These are phyloP conservation scores for Apamea crenata DNA, from an alignment of 2,888 invertebrate species.

Conservation along the genomic window DNA sequence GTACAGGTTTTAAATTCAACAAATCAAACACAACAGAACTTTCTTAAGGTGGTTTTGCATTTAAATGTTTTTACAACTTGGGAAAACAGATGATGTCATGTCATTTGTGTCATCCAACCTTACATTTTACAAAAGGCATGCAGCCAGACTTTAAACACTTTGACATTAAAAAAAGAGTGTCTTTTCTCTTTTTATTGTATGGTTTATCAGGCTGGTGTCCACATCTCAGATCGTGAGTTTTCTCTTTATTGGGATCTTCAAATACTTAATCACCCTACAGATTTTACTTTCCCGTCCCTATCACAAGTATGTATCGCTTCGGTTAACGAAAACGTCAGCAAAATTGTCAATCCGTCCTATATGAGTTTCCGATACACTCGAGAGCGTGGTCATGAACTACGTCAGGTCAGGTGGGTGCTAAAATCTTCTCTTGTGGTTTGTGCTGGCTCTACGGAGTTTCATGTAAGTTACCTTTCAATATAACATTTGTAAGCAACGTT, in stretches of 20 bases:
- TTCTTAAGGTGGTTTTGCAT: neutral
- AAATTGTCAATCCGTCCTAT: constrained; percentile 16
- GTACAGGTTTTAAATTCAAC: neutral
- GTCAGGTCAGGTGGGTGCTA: constrained; percentile 15
- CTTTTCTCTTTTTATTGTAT: neutral
- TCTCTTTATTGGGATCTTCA: neutral
- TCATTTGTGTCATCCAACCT: neutral
- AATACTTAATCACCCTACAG: neutral
- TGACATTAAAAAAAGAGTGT: too few species aligned
- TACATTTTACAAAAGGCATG: neutral
- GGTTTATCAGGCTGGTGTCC: neutral
- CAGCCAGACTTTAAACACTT: neutral
- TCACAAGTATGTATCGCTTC: neutral
- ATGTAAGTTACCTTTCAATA: neutral
- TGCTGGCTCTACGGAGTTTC: neutral
- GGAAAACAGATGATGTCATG: neutral
- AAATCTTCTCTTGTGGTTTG: neutral
- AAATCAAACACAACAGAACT: neutral
- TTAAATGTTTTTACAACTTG: neutral
- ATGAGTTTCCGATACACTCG: constrained; percentile 43
- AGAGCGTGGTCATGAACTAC: neutral
- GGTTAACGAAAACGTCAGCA: constrained; percentile 14
- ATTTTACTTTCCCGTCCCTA: neutral
- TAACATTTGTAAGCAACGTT: neutral
- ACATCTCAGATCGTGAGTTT: neutral